Base-by-base conservation (phyloP, 2,113 vertebrate genomes). In the Nerophis ophidion region DNA sequence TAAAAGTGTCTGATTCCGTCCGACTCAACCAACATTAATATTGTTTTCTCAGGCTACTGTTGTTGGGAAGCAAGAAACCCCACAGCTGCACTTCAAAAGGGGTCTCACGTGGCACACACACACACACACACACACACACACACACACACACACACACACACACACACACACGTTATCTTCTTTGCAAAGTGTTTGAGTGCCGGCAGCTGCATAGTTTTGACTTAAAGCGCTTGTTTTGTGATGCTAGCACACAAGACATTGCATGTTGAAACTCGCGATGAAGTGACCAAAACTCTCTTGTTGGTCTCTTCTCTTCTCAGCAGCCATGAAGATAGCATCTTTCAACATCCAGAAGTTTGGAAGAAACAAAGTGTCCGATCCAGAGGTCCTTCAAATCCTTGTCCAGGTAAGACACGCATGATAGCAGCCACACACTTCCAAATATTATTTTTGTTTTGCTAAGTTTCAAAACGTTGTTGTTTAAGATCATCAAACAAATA, bases 281-380 rank as follows among this genome's bases (percentile, higher is more conserved):
- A 40, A 26, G 3, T 26, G 19, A 26, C 19, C 19, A 26, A 26
- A 26, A 26, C 19, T 26, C 19, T 26, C 19, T 26, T 26, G 19
- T 26, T 38, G 16, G 48, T 15, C 0, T 16, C n/a, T 12, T 17
- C n/a, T 63, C 4, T 34, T 48, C 5, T 9, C 57, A 86, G 81
- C 16, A 46, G 70, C 9, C 63, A 89, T 90, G 87, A 90, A 86
- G 60, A 59, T 90, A 1, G 85, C 86, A n/a, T 58, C 89, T 0
- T 90, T 89, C 12, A 90, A 90, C 66, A 68, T 82, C 62, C 82
- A 86, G 68, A 84, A 69, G 59, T 88, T 90, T 74, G 89, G 87
- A 9, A 61, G 9, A 6, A 76, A 15, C 9, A 89, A 89, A 78
- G 79, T 88, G 36, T 79, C 75, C 0, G 72, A 88, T 19, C 61